A percentile compares a stretch with the other conserved stretches of the same genome.
phyloP scores from a whole-genome alignment of 2,113 vertebrate genomes.

The Indri indri region DNA sequence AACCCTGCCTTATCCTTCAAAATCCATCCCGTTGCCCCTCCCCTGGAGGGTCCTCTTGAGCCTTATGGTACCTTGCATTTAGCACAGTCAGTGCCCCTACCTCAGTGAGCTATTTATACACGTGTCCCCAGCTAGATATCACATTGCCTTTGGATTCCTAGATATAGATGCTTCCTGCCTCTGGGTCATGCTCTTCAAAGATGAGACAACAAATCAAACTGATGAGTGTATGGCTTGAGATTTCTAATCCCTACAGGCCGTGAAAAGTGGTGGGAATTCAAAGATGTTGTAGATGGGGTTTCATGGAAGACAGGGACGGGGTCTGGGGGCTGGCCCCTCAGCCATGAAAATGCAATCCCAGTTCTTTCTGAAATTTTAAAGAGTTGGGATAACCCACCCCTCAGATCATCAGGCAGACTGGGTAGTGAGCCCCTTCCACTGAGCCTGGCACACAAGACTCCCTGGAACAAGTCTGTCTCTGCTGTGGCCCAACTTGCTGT shows the following conservation, averaged over 20 bases:
- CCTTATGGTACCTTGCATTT: background rate
- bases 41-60: background rate
- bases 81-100: background rate
- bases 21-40: background rate
- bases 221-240: background rate
- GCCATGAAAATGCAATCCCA: background rate
- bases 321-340: background rate
- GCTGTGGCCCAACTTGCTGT: background rate
- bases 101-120: background rate
- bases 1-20: background rate
- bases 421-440: accelerated
- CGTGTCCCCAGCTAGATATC: background rate
- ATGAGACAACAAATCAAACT: background rate
- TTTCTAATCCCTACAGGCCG: background rate
- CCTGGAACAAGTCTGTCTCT: background rate
- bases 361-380: background rate
- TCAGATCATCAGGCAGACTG: accelerated
- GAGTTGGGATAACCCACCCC: background rate
- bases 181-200: background rate
- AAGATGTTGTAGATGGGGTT: background rate
- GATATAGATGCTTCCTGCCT: background rate
- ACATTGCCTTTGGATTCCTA: background rate
- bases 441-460: background rate
- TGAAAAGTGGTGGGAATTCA: background rate
- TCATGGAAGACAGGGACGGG: background rate